These are phyloP conservation scores for Terrapene triunguis DNA, from an alignment of 2,113 vertebrate genomes.

Conservation along the genomic window DNA sequence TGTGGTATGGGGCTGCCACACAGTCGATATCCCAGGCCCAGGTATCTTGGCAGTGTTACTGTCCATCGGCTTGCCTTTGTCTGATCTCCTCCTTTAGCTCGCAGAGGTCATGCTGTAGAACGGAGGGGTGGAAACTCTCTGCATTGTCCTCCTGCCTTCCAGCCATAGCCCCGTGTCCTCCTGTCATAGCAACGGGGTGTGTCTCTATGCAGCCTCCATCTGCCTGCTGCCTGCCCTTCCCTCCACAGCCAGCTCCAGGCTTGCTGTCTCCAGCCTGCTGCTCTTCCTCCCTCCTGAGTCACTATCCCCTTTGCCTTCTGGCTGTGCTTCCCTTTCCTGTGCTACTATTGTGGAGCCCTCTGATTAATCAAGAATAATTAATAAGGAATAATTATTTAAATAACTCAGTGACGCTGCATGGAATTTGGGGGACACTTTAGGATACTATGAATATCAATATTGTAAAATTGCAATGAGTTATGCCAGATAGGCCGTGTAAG, in stretches of 20 bases:
- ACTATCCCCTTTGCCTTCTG: not conserved
- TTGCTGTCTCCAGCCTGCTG: too few relatives aligned
- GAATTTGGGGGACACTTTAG: too few relatives aligned
- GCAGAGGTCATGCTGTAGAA: not conserved
- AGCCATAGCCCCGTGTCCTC: not conserved
- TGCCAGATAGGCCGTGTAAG: too few relatives aligned
- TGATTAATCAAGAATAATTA: slow-evolving; percentile 55
- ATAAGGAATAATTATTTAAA: slow-evolving; percentile 60
- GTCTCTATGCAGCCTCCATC: not conserved
- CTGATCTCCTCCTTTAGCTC: not conserved
- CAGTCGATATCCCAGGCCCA: not conserved
- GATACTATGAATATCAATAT: too few relatives aligned
- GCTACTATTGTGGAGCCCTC: not conserved
- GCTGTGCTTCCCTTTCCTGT: not conserved
- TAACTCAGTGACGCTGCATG: not conserved
- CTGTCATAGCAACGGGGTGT: not conserved
- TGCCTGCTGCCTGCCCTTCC: too few relatives aligned
- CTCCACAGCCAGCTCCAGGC: too few relatives aligned
- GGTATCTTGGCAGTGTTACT: not conserved
- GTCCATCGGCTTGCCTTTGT: not conserved
- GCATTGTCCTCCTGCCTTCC: not conserved
- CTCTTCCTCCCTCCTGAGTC: not conserved
- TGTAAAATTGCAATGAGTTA: too few relatives aligned
- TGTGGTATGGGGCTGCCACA: not conserved
- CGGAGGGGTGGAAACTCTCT: not conserved